Conservation (phyloP, 1,140 invertebrate genomes). For the Anoplolepis gracilipes region DNA sequence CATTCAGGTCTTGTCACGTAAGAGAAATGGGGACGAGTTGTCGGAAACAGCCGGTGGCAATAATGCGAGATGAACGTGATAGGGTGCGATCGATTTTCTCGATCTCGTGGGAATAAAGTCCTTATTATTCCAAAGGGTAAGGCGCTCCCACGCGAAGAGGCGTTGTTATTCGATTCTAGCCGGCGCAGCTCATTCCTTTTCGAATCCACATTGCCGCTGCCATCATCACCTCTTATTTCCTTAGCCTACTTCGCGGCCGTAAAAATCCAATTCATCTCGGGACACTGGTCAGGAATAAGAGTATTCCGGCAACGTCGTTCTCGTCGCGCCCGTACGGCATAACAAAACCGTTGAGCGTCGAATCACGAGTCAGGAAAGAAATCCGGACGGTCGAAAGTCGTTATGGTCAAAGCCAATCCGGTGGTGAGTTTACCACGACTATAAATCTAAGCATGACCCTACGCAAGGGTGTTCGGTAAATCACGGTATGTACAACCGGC, state of each 20-base stretch:
- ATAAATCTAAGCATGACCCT: constrained; percentile 19
- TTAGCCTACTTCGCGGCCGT: constrained; percentile 60
- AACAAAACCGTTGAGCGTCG: constrained; percentile 10
- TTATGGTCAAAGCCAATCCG: constrained; percentile 2
- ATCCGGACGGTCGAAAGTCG: constrained; percentile 29
- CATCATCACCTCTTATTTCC: constrained; percentile 27
- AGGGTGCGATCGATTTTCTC: constrained; percentile 72
- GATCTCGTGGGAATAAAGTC: constrained; percentile 64
- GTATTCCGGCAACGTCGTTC: constrained; percentile 24
- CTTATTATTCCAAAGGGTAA: constrained; percentile 70
- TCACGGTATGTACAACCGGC: constrained; percentile 4
- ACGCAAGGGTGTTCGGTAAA: constrained; percentile 5
- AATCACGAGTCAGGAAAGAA: constrained; percentile 27
- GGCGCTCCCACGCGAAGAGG: constrained; percentile 27
- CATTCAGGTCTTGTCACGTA: constrained; percentile 42
- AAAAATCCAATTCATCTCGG: constrained; percentile 68
- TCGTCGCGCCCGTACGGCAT: background rate
- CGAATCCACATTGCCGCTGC: constrained; percentile 33
- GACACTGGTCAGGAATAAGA: constrained; percentile 61
- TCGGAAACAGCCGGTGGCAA: constrained; percentile 71
- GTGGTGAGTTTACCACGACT: background rate
- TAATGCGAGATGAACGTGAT: constrained; percentile 73
- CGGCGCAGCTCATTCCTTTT: constrained; percentile 32
- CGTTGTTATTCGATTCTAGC: constrained; percentile 70
- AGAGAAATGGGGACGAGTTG: constrained; percentile 39